Evolutionary conservation across 2,113 vertebrate species (phyloP), one percentile per base, ranked within the genome.

Genomic region (Catharus fuscescens): DNA sequence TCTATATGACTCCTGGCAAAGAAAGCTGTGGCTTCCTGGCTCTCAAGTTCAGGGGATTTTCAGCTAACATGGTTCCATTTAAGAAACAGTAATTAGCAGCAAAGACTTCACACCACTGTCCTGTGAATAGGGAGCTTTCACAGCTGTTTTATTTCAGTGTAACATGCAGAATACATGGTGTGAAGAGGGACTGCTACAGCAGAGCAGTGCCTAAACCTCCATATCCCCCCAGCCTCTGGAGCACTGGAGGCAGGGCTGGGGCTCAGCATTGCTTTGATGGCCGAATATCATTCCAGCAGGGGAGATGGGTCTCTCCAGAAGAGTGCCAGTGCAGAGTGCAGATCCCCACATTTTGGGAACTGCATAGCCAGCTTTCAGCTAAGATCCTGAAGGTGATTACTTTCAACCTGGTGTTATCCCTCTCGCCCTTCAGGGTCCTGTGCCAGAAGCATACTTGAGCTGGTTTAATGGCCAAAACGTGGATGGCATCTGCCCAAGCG

Each of bases 21-120:
- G 59, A 5, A 79, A 67, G n/a, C 31, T 60, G 40, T 56, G 85
- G 16, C 59, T 92, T 82, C 64, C 45, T 52, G 42, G 44, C 38
- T 93, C 85, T 77, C 47, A 60, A 4, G 45, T 89, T 89, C 62
- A 54, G 57, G 53, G 50, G 23, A 34, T 87, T 91, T 88, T 80
- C 52, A 59, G 74, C 52, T 67, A 29, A 20, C 10, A 2, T 40
- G 3, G 32, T 67, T 86, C 28, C 29, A 13, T 57, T 76, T 71
- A 54, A 77, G 85, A 66, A 62, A 76, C 12, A 44, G 34, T 36
- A 61, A 78, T 76, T 80, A 71, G 48, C 31, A 95, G 34, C 14
- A 44, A 87, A 74, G 73, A 3, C 15, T 84, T 81, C 77, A 64
- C 53, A 67, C 21, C 28, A 2, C 52, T 81, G 52, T 53, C 12